Evolutionary conservation across 1,140 invertebrate genomes (phyloP), one percentile per base, ranked within the genome.

Genomic region (Charaxes varanes): DNA sequence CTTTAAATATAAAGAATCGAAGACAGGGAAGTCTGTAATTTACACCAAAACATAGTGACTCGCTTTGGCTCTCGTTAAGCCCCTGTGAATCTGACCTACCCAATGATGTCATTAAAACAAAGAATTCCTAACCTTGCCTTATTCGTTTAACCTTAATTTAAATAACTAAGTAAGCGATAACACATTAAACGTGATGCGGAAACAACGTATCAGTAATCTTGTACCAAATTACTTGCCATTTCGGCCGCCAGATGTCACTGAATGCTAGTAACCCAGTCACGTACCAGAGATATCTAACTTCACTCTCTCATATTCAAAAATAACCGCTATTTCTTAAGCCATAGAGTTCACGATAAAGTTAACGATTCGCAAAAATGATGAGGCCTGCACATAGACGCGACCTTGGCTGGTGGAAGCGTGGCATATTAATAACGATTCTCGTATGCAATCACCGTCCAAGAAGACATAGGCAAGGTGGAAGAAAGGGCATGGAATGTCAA

Each of bases 401-500:
- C 73, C 76, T 77, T 77, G 70, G 54, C 31, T 30, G 40, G 55
- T 41, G 60, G 63, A 67, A 76, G 57, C 66, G 65, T 64, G 61
- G 76, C 76, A 80, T 80, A 72, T 78, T 80, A 80, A 80, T 76
- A 68, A 64, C 45, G 56, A 55, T 67, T 77, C 72, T 68, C 46
- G 74, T 77, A 79, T 71, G 69, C 74, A 72, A 72, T 67, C 69
- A 63, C 65, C 69, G 72, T 77, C 49, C 60, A 62, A 59, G 67
- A 76, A 66, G 66, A 77, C 70, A 74, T 76, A 69, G 65, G 53
- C 61, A 77, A 78, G 72, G 77, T 81, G 72, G 78, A 82, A 82
- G 78, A 82, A 82, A 82, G 78, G 78, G 74, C 78, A 77, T 72
- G 69, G 72, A 71, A 76, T 76, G 70, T 70, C 66, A 79, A 70